Evolutionary conservation across 1,140 invertebrate species (phyloP), one percentile per base, ranked within the genome.

Genomic region (Drosophila neocordata): DNA sequence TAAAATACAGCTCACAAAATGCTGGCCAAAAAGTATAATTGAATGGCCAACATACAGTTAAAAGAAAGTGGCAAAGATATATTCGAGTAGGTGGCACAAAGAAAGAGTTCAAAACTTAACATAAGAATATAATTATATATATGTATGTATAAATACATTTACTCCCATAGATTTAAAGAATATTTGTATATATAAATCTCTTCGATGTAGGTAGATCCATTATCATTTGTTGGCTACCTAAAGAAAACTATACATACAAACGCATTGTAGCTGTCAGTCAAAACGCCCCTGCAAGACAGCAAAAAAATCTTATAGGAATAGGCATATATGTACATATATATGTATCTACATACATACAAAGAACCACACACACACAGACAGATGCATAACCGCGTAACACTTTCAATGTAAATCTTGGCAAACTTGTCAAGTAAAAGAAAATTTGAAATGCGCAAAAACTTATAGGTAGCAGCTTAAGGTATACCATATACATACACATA

Each of bases 211-310:
- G 53, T 34, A 15, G 53, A 18, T 52, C 65, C 58, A 53, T 57
- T 57, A 65, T 48, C 48, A 44, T 15, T 51, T 48, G 8, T 13
- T 35, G 15, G 65, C 69, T 79, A 79, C 69, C 75, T 79, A 79
- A 67, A 79, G 73, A 82, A 83, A 64, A 61, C 44, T 18, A 8
- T 15, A 18, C 41, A 48, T 15, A 48, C 65, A 75, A 65, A 48
- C 55, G 60, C 77, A 56, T 65, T 73, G 66, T 73, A 70, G 65
- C 81, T 80, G 81, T 85, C 80, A 84, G 62, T 84, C 81, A 85
- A 74, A 80, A 65, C 61, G 57, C 73, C 72, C 63, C 77, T 8
- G 53, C 73, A 66, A 59, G 27, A 69, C 52, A 60, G 56, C 68
- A 24, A 63, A 15, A 62, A 64, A 76, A 60, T 65, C 80, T 84